Evolutionary conservation across 2,888 invertebrate genomes (phyloP), one percentile per base, ranked within the genome.

Genomic region (Thymelicus acteon): DNA sequence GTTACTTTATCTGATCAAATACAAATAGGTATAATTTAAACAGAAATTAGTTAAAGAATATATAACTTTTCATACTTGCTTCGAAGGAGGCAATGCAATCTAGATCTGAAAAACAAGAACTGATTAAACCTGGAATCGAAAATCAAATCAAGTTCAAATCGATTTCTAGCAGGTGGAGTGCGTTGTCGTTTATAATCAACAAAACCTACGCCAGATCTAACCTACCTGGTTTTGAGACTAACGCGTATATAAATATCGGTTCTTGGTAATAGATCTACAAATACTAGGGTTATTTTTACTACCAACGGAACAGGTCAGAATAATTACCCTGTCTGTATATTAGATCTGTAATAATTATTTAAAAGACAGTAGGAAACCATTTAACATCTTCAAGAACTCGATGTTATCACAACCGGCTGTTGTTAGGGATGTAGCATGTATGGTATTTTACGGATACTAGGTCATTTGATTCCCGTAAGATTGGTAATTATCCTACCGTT

Each of bases 381-480:
- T 62, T 48, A 62, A 39, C 61, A 48, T 48, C 24, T 44, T 48
- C 47, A 62, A 62, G 47, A n/a, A 48, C 57, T 57, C 61, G 61
- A 62, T 62, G 13, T 1, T 62, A 62, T 62, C 61, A 13, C 31
- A 31, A 62, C 57, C 57, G 57, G 57, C 31, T 57, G 31, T 6
- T 31, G 1, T 6, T 37, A 37, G 57, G 31, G 57, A 37, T 57
- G 57, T 57, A 6, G 10, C 7, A 12, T 37, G 57, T 24, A 24
- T 54, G 54, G 24, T 54, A 52, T 52, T 52, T 52, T 52, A 19
- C 54, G 54, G 54, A 54, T 54, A 54, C 5, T n/a, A 10, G 5
- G 12, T 44, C 44, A 44, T 19, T 19, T 19, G 19, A 19, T 19
- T 19, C 19, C 19, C 19, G 19, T 19, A 2, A 19, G 19, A 19